Conservation (phyloP, 2,113 vertebrate species). For the Hippocampus abdominalis region DNA sequence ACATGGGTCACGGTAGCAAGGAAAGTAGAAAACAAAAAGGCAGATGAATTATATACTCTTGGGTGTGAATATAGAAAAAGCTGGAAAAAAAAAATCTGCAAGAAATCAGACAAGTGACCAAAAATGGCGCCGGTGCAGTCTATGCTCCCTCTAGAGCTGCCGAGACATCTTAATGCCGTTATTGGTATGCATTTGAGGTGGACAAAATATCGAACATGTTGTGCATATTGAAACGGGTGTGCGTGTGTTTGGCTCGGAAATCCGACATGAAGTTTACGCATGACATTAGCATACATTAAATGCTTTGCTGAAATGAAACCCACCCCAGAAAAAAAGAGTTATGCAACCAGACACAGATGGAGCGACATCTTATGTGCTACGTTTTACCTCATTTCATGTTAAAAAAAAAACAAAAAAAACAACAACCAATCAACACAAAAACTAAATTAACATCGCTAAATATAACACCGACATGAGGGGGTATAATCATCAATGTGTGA, state of each 20-base stretch:
- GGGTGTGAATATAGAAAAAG: background rate
- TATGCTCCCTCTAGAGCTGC: too few relatives aligned
- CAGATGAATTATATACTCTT: background rate
- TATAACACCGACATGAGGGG: background rate
- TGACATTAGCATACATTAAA: background rate
- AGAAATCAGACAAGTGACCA: background rate
- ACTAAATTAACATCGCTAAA: background rate
- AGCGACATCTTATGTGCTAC: background rate
- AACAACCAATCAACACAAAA: background rate
- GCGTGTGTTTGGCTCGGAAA: too few relatives aligned
- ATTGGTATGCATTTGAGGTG: too few relatives aligned
- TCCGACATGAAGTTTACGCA: background rate
- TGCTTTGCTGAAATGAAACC: background rate
- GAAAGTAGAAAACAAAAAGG: background rate
- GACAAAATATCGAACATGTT: too few relatives aligned
- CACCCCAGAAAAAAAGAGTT: background rate
- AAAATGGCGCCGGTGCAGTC: background rate
- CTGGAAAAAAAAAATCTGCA: background rate
- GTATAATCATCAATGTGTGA: background rate
- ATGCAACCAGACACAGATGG: background rate
- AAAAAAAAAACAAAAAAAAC: background rate
- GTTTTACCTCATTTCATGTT: background rate
- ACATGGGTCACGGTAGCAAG: background rate
- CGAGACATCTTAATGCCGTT: too few relatives aligned
- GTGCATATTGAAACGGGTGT: background rate